A percentile compares a stretch with the other conserved stretches of the same genome.
phyloP scores from a whole-genome alignment of 2,113 vertebrate genomes.

The Neomonachus schauinslandi region DNA sequence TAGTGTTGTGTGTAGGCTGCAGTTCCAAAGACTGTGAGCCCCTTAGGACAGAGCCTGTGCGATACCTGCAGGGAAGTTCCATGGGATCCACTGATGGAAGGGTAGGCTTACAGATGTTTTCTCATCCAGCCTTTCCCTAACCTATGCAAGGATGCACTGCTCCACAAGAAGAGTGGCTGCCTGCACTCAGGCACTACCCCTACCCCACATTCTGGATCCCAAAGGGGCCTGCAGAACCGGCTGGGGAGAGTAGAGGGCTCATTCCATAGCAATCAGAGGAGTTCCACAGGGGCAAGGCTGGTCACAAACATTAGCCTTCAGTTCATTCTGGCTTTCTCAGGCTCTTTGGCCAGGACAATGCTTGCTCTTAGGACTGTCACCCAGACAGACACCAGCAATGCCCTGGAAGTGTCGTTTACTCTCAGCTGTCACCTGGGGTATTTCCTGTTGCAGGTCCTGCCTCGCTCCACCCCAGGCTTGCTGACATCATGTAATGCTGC shows the following conservation, averaged over 20 bases:
- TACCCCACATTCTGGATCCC: neutral
- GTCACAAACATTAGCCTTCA: neutral
- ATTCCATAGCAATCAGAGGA: neutral
- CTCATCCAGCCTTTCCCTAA: neutral
- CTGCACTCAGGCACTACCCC: too few species aligned
- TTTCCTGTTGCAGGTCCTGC: neutral
- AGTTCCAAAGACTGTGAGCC: neutral
- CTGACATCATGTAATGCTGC: neutral
- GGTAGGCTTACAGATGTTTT: neutral
- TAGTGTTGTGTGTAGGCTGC: neutral
- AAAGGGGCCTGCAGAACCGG: neutral
- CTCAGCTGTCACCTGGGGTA: neutral
- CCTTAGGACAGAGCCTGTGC: neutral
- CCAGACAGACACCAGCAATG: neutral
- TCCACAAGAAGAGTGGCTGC: neutral
- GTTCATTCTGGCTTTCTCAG: neutral
- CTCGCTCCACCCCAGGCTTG: neutral
- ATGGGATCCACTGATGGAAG: rapidly evolving
- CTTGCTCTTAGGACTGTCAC: neutral
- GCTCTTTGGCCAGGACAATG: neutral
- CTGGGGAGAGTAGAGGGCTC: neutral
- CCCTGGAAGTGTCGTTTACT: neutral
- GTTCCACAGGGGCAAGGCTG: neutral
- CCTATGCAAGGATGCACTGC: rapidly evolving
- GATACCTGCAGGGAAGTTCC: too few species aligned